Conservation (phyloP, 2,888 invertebrate species). For the Caenorhabditis uteleia region DNA sequence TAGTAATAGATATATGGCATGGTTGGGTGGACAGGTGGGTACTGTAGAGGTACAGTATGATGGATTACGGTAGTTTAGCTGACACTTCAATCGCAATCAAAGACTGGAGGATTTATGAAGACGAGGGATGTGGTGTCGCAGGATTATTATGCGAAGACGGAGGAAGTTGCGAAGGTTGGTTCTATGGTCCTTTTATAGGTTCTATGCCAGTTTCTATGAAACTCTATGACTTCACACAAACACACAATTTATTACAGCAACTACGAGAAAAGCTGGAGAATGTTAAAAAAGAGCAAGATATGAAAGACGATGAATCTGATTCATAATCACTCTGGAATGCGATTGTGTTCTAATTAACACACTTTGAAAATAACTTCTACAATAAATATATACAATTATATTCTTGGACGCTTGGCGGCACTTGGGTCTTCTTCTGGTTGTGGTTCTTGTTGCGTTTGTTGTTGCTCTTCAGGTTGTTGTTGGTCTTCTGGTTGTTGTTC, state of each 20-base stretch:
- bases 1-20: conserved; percentile 60
- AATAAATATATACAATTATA: too few relatives aligned
- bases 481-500: too few relatives aligned
- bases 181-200: conserved; percentile 3
- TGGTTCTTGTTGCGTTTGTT: too few relatives aligned
- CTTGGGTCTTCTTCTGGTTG: too few relatives aligned
- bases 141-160: conserved; percentile 53
- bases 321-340: too few relatives aligned
- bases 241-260: too few relatives aligned
- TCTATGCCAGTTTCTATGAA: conserved; percentile 10
- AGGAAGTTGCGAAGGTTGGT: conserved; percentile 7
- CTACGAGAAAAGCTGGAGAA: not conserved
- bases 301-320: not conserved
- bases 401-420: too few relatives aligned
- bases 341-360: too few relatives aligned
- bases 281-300: not conserved
- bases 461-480: too few relatives aligned
- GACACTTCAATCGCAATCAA: conserved; percentile 58
- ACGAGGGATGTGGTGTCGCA: conserved; percentile 57
- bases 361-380: too few relatives aligned
- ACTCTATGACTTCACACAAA: too few relatives aligned
- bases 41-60: not conserved
- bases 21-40: conserved; percentile 61
- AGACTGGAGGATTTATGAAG: conserved; percentile 62
- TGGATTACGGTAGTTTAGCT: conserved; percentile 32